Conservation (phyloP, 2,888 invertebrate species). For the Leptura quadrifasciata region DNA sequence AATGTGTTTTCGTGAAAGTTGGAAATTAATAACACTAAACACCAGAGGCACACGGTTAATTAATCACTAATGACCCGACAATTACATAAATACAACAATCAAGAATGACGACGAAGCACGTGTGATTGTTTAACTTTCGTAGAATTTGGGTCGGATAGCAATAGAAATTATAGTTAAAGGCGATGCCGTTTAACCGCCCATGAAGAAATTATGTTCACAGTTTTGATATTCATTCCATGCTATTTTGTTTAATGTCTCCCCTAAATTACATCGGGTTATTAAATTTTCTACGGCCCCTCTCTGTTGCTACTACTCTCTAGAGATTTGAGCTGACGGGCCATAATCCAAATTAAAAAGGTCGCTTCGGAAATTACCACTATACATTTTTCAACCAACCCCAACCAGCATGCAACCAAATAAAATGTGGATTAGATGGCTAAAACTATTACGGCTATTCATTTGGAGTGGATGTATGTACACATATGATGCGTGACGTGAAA, state of each 20-base stretch:
- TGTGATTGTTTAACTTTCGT: not conserved
- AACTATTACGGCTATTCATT: slow-evolving; percentile 23
- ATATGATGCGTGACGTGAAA: slow-evolving; percentile 4
- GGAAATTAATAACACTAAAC: not conserved
- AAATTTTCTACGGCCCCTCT: slow-evolving; percentile 25
- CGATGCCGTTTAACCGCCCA: not conserved
- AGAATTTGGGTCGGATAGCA: not conserved
- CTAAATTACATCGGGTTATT: slow-evolving; percentile 17
- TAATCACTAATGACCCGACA: not conserved
- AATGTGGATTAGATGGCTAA: slow-evolving; percentile 22
- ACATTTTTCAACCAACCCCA: slow-evolving; percentile 24
- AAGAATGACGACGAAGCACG: not conserved
- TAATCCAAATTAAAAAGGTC: slow-evolving; percentile 35
- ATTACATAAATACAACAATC: not conserved
- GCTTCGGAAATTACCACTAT: slow-evolving; percentile 27
- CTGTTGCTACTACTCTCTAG: slow-evolving; percentile 4
- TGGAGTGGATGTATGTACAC: slow-evolving; percentile 10
- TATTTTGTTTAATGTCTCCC: slow-evolving; percentile 14
- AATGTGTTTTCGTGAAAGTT: slow-evolving; percentile 7
- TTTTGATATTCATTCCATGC: slow-evolving; percentile 17
- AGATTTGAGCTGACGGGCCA: slow-evolving; percentile 16
- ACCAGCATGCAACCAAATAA: slow-evolving; percentile 21
- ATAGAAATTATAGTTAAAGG: not conserved
- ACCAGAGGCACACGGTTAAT: not conserved
- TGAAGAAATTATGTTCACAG: not conserved